Evolutionary conservation across 2,113 vertebrate species (phyloP).

Genomic region (Psilopsiagon aymara): DNA sequence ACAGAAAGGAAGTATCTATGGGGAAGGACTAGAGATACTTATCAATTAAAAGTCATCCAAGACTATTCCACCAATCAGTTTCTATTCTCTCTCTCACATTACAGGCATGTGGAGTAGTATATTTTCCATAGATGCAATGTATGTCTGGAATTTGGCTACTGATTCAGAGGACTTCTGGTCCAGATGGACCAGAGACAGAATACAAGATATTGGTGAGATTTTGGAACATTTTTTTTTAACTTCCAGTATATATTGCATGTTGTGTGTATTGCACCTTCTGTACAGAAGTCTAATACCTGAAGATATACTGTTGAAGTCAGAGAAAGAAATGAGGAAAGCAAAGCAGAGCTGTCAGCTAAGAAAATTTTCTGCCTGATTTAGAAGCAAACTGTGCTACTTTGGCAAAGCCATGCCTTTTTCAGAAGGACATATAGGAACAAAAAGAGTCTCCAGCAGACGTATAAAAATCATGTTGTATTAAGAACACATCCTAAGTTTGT

Average conservation of each 20-base stretch:
- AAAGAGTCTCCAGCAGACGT: not conserved
- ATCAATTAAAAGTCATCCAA: constrained; percentile 39
- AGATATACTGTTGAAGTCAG: not conserved
- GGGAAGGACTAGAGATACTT: not conserved
- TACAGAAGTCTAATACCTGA: not conserved
- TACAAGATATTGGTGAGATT: constrained; percentile 78
- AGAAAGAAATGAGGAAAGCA: not conserved
- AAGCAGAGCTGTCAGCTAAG: not conserved
- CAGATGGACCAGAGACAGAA: constrained; percentile 77
- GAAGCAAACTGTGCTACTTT: not conserved
- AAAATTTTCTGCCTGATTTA: not conserved
- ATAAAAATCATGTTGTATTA: not conserved
- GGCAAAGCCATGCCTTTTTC: not conserved
- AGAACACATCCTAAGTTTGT: not conserved
- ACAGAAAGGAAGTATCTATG: not conserved
- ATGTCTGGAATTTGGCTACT: constrained; percentile 77
- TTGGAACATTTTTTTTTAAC: not conserved
- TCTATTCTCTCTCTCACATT: not conserved
- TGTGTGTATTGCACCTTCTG: not conserved
- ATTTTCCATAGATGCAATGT: constrained; percentile 81
- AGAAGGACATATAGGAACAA: not conserved
- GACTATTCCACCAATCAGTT: not conserved
- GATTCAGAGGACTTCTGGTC: constrained; percentile 80
- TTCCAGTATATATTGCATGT: not conserved
- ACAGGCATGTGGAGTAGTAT: constrained; percentile 84